Base-by-base conservation (phyloP, 92 coral and sea anemone species). In the Galaxea fascicularis region DNA sequence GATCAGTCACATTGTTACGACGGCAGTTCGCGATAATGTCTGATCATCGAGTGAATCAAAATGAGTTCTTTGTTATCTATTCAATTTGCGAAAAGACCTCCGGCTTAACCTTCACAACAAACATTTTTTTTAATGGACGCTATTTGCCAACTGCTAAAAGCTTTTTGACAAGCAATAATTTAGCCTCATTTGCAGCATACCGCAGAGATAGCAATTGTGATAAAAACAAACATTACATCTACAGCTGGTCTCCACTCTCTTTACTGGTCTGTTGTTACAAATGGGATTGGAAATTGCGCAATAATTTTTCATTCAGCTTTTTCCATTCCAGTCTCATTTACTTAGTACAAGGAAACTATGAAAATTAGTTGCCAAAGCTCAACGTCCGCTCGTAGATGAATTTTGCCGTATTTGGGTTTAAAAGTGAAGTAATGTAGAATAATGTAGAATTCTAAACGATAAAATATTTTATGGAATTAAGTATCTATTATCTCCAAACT, bases 81-180 rank as follows among this genome's bases (percentile, higher is more conserved):
- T 54, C 77, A 81, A 81, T 81, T 81, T 69, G 46, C 58, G n/a
- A 14, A 70, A 77, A 81, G n/a, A n/a, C n/a, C 78, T 69, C 70
- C 30, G 31, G 68, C 44, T 81, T 70, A 81, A 81, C 85, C 85
- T 71, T 53, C 70, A 77, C 7, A 51, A 51, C 44, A 26, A 22
- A 14, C 51, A 79, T 46, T 79, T 49, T 27, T 17, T 46, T 59
- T 47, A 20, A 65, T 52, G 44, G 74, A 51, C 59, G 47, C 51
- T 16, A 22, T 30, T 27, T 79, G 73, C 82, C 47, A 62, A 46
- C 49, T 51, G 74, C 64, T 79, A 79, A 79, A 79, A 79, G 84
- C 84, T 66, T 65, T 79, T 65, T 79, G 84, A 79, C 74, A 51
- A 79, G 22, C n/a, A 79, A 49, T 49, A 49, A 29, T 65, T 49